phyloP scores from a whole-genome alignment of 2,113 vertebrate species.

The Pelmatolapia mariae region DNA sequence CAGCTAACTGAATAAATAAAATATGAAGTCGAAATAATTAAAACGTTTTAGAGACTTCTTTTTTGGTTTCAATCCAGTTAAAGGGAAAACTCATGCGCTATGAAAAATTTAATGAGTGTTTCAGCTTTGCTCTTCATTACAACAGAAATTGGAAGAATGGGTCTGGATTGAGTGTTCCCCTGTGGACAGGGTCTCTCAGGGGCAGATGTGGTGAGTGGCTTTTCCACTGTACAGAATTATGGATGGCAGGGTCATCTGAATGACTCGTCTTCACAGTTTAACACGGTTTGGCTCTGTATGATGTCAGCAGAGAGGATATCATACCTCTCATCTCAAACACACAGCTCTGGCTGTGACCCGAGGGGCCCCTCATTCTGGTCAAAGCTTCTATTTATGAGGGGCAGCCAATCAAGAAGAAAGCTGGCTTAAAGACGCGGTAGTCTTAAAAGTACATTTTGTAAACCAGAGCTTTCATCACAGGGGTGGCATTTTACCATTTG shows the following conservation, averaged over 20 bases:
- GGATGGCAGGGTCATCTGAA: neutral
- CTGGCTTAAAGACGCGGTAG: fast-evolving
- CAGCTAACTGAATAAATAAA: neutral
- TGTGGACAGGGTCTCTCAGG: neutral
- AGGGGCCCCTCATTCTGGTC: neutral
- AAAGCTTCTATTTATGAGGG: neutral
- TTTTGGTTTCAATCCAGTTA: neutral
- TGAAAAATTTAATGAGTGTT: neutral
- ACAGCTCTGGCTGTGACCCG: neutral
- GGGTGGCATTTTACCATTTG: neutral
- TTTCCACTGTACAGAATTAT: neutral
- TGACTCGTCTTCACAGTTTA: neutral
- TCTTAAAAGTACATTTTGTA: neutral
- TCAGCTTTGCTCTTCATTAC: neutral
- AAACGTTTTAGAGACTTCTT: neutral
- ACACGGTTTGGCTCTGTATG: neutral
- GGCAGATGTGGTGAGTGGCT: neutral
- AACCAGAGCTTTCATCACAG: neutral
- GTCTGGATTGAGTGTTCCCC: neutral
- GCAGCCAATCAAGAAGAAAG: neutral
- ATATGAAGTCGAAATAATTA: neutral
- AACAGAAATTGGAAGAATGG: neutral
- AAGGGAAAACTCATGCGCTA: neutral
- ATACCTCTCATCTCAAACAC: neutral
- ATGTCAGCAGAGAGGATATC: neutral